phyloP scores from a whole-genome alignment of 1,140 invertebrate species.

The Drosophila burlai region DNA sequence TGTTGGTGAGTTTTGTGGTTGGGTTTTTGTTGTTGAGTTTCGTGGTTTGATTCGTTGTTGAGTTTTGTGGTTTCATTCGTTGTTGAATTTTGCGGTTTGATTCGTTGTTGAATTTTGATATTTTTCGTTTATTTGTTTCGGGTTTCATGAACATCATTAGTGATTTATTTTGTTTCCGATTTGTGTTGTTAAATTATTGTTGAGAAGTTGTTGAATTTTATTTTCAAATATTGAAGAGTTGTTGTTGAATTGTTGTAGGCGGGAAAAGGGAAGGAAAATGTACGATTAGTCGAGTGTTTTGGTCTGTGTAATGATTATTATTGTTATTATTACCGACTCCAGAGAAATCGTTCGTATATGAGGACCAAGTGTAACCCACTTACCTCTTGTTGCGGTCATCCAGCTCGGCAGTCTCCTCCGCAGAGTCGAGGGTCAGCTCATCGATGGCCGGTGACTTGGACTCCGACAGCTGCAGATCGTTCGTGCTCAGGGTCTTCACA shows the following conservation, averaged over 20 bases:
- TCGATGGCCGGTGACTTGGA: conserved; percentile 87
- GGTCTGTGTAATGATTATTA: neutral
- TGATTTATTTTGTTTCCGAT: conserved; percentile 5
- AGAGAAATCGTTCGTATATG: neutral
- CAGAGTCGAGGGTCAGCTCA: conserved; percentile 87
- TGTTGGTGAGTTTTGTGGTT: conserved; percentile 25
- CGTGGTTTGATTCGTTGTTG: conserved; percentile 24
- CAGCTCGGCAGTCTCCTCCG: conserved; percentile 88
- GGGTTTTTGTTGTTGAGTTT: conserved; percentile 12
- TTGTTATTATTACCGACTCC: neutral
- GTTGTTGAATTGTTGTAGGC: conserved; percentile 23
- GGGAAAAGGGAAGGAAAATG: conserved; percentile 32
- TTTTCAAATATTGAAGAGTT: neutral
- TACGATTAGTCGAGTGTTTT: conserved; percentile 38
- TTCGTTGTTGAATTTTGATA: conserved; percentile 25
- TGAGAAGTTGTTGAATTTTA: conserved; percentile 10
- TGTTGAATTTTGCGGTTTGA: conserved; percentile 27
- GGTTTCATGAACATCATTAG: conserved; percentile 13
- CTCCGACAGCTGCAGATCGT: conserved; percentile 84
- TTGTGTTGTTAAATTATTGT: conserved; percentile 22
- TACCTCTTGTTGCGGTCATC: conserved; percentile 92
- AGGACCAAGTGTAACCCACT: conserved; percentile 15
- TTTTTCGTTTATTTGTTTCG: conserved; percentile 12
- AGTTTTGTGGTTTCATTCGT: conserved; percentile 14
- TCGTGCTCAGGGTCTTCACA: conserved; percentile 67